These are phyloP conservation scores for Ophion ellenae DNA, from an alignment of 2,888 invertebrate genomes.

Conservation along the genomic window DNA sequence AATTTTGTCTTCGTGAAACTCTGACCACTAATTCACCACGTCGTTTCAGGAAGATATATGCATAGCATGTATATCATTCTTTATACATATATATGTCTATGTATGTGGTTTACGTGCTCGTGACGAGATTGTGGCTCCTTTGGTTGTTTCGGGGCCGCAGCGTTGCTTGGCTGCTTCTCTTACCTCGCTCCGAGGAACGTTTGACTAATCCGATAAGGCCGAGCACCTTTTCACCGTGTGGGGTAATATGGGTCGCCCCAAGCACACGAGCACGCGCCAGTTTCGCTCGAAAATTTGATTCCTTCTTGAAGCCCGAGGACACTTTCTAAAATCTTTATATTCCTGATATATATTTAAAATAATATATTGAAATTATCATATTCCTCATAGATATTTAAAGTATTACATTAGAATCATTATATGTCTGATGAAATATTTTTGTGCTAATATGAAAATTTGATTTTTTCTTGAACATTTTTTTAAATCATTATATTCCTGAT, in stretches of 20 bases:
- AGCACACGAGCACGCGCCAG: neutral
- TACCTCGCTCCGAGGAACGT: conserved; percentile 29
- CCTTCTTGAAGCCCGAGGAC: no score
- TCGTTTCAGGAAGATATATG: conserved; percentile 58
- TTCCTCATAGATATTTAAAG: no score
- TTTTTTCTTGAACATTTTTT: no score
- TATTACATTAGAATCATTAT: no score
- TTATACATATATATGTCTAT: conserved; percentile 28
- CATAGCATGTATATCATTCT: conserved; percentile 21
- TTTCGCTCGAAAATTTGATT: no score
- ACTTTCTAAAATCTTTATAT: no score
- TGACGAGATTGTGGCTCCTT: conserved; percentile 48
- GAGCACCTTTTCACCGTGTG: conserved; percentile 39
- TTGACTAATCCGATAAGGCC: conserved; percentile 50
- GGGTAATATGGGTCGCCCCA: conserved; percentile 20
- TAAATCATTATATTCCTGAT: no score
- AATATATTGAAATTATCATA: no score
- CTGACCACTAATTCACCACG: conserved; percentile 66
- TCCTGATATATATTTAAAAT: no score
- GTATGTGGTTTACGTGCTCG: conserved; percentile 13
- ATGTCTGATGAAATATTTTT: no score
- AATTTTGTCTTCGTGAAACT: conserved; percentile 52
- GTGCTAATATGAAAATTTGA: no score
- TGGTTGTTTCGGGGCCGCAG: conserved; percentile 42
- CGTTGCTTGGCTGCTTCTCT: conserved; percentile 12